phyloP scores from a whole-genome alignment of 2,797 vertebrate species.

The Otus scops region DNA sequence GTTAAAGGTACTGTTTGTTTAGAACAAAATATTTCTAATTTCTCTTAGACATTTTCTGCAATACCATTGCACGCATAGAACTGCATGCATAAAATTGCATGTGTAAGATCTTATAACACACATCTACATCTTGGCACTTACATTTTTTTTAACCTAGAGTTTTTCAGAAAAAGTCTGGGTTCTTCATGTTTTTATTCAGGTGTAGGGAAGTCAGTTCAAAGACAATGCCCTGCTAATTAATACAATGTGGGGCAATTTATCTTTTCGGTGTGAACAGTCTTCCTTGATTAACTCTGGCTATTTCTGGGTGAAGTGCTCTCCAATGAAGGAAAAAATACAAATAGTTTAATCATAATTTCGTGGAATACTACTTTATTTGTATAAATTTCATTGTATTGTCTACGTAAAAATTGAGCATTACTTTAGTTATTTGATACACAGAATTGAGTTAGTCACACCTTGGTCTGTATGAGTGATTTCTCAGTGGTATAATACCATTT shows the following conservation, averaged over 20 bases:
- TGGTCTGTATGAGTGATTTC: background rate
- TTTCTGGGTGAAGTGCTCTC: background rate
- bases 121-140: background rate
- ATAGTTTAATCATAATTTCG: background rate
- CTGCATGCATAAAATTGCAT: background rate
- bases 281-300: background rate
- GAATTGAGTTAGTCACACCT: background rate
- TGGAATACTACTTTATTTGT: background rate
- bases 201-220: conserved; percentile 1
- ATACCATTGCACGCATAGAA: rapidly evolving
- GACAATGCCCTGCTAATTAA: background rate
- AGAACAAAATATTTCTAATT: background rate
- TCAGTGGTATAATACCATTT: background rate
- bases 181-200: background rate
- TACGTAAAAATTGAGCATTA: background rate
- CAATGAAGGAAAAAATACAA: background rate
- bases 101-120: background rate
- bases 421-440: background rate
- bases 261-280: background rate
- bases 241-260: background rate
- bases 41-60: background rate
- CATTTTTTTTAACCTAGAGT: background rate
- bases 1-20: background rate
- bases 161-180: background rate
- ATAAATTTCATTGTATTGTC: background rate